Evolutionary conservation across 2,888 invertebrate species (phyloP).

Genomic region (Harpalus rubripes): DNA sequence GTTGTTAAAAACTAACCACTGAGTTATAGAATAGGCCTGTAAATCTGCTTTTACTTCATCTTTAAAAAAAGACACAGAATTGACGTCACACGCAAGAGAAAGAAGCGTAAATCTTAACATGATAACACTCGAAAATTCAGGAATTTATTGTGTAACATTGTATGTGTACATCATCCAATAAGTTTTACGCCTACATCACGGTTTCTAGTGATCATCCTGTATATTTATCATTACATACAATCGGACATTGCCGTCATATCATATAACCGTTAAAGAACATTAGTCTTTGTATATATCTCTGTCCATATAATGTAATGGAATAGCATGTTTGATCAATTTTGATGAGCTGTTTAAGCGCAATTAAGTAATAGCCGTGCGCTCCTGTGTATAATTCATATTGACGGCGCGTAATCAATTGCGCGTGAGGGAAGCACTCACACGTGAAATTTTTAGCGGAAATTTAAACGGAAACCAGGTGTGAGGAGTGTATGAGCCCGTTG

Average conservation of each 20-base stretch:
- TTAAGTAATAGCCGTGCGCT: slow-evolving; percentile 33
- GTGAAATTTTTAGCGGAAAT: slow-evolving; percentile 51
- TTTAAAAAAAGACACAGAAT: no score
- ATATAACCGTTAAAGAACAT: slow-evolving; percentile 1
- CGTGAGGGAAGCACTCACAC: slow-evolving; percentile 7
- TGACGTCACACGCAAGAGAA: no score
- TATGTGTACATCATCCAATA: no score
- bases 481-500: slow-evolving; percentile 8
- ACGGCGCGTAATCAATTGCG: slow-evolving; percentile 23
- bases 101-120: no score
- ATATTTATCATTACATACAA: no score
- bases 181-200: no score
- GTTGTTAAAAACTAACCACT: no score
- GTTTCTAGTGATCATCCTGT: no score
- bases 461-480: slow-evolving; percentile 49
- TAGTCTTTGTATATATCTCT: slow-evolving; percentile 2
- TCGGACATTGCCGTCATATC: neutral
- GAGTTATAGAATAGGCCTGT: no score
- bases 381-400: slow-evolving; percentile 23
- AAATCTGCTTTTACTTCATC: no score
- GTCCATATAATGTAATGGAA: slow-evolving; percentile 7
- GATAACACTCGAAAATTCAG: no score
- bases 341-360: slow-evolving; percentile 24
- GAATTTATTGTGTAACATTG: no score
- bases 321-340: neutral